These are phyloP conservation scores for Hedya salicella DNA, from an alignment of 2,888 invertebrate genomes.

Conservation along the genomic window DNA sequence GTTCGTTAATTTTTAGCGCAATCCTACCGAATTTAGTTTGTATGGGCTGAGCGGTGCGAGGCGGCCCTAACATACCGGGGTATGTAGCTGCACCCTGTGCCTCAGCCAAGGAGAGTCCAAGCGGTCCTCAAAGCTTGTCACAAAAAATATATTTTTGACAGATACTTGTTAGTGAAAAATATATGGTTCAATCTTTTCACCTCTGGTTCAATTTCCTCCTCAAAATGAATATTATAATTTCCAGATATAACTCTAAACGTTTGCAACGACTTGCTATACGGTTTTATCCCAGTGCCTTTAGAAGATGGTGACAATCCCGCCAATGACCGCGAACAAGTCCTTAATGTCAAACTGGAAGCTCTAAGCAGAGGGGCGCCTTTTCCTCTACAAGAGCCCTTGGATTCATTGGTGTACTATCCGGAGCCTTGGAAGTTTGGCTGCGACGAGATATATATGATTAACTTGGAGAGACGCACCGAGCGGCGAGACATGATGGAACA, in stretches of 20 bases:
- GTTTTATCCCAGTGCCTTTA: slow-evolving; percentile 92
- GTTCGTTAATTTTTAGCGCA: no score
- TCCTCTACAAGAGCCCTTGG: slow-evolving; percentile 69
- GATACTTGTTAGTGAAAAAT: no score
- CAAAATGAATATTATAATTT: slow-evolving; percentile 11
- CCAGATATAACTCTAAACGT: slow-evolving; percentile 77
- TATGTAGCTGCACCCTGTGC: no score
- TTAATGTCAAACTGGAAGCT: slow-evolving; percentile 91
- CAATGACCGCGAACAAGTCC: slow-evolving; percentile 89
- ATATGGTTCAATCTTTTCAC: no score
- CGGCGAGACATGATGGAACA: slow-evolving; percentile 91
- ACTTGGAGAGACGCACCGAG: slow-evolving; percentile 92
- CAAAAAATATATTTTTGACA: no score
- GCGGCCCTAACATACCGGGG: no score
- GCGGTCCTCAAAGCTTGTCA: no score
- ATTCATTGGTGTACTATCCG: slow-evolving; percentile 65
- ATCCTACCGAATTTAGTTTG: no score
- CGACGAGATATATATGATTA: slow-evolving; percentile 96
- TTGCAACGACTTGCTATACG: slow-evolving; percentile 93
- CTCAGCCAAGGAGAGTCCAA: no score
- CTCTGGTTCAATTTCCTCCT: no score
- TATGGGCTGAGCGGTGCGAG: no score
- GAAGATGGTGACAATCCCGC: slow-evolving; percentile 87
- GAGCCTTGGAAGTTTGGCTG: slow-evolving; percentile 88
- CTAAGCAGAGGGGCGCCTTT: slow-evolving; percentile 85